phyloP scores from a whole-genome alignment of 2,113 vertebrate species.

The Anhinga anhinga region DNA sequence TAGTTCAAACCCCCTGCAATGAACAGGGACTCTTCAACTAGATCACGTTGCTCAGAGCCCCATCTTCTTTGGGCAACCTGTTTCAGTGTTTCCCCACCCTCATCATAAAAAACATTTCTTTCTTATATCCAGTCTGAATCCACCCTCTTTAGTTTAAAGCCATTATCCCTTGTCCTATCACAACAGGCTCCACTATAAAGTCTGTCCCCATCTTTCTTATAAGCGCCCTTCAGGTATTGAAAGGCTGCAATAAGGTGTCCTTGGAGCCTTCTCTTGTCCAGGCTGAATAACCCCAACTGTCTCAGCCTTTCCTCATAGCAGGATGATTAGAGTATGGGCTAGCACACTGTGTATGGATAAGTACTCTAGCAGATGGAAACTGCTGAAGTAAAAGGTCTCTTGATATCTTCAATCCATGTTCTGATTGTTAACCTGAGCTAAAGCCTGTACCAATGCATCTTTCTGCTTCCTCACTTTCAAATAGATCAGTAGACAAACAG shows the following conservation, averaged over 20 bases:
- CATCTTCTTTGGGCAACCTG: not conserved
- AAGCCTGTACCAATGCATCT: not conserved
- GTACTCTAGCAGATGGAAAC: not conserved
- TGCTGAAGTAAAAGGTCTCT: not conserved
- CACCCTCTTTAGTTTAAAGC: not conserved
- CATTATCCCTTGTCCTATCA: not conserved
- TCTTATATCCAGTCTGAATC: not conserved
- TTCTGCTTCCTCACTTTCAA: not conserved
- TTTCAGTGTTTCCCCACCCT: not conserved
- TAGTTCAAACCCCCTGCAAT: not conserved
- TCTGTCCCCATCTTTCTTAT: not conserved
- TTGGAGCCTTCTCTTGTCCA: not conserved
- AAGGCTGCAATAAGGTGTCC: not conserved
- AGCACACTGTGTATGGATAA: not conserved
- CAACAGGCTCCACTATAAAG: not conserved
- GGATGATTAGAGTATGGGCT: not conserved
- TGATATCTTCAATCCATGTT: not conserved
- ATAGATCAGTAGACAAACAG: not conserved
- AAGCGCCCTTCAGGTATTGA: not conserved
- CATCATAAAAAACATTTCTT: not conserved
- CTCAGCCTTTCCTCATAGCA: not conserved
- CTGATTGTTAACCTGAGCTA: not conserved
- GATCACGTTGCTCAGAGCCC: not conserved
- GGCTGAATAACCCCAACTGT: not conserved
- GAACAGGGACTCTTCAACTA: not conserved